These are phyloP conservation scores for Periplaneta americana DNA, from an alignment of 1,140 invertebrate genomes.

Conservation along the genomic window DNA sequence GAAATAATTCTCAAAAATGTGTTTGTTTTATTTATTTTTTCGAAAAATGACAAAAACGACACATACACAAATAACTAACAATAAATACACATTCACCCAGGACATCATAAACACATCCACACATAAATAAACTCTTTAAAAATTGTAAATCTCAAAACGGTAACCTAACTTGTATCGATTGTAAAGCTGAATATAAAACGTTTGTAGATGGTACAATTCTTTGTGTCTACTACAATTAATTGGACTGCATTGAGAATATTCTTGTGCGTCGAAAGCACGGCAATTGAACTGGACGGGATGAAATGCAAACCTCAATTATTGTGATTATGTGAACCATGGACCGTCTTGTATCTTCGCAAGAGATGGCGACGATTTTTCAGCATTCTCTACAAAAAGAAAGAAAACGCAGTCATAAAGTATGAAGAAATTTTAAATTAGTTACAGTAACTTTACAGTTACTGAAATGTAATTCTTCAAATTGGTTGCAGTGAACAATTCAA, in stretches of 20 bases:
- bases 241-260: background rate
- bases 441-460: no score
- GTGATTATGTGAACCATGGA: background rate
- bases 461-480: no score
- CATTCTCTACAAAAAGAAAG: background rate
- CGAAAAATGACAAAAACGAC: background rate
- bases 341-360: background rate
- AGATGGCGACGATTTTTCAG: background rate
- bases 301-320: background rate
- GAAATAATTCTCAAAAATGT: background rate
- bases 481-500: no score
- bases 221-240: background rate
- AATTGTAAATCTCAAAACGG: background rate
- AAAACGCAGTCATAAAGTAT: no score
- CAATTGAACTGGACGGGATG: background rate
- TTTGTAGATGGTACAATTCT: background rate
- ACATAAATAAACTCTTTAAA: background rate
- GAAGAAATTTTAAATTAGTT: no score
- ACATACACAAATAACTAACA: background rate
- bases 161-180: background rate
- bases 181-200: background rate
- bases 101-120: no score
- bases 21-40: background rate
- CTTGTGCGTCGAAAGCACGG: background rate
- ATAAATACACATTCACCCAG: no score